Base-by-base conservation (phyloP, 2,797 vertebrate genomes). In the Sphenodon punctatus region DNA sequence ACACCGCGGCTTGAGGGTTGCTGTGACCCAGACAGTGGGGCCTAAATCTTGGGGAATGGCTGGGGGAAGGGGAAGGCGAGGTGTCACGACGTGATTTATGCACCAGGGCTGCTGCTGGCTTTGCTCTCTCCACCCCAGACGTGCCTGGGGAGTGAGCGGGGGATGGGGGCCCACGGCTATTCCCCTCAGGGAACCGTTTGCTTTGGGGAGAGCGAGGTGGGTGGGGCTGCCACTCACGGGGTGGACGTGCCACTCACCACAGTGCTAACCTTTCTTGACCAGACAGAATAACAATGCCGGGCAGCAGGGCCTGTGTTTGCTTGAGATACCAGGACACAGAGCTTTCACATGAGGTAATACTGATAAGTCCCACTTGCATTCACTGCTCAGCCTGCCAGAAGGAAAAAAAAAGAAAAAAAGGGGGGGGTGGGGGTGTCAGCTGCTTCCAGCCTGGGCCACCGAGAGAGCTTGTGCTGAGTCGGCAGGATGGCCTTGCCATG, bases 271-370 rank as follows among this genome's bases (percentile, higher is more conserved):
- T 91, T 61, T 74, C 81, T 92, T 77, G 70, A 88, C 90, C 93
- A 89, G 92, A 88, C 91, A 85, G 89, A 90, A 93, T 88, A 95
- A 95, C 93, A 95, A 94, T 94, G 88, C 85, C 7, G 78, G 91
- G 89, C 79, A 94, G 82, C 90, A 92, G 67, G 85, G 89, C 90
- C 79, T 56, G 66, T 88, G 92, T 93, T 92, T 91, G 85, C 90
- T 86, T 78, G 91, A 93, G 93, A 94, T 91, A 94, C 77, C 90
- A 88, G 92, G 82, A 89, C 63, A 30, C 90, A 65, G 80, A 58
- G 76, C 88, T 94, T 92, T 94, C 90, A 48, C 89, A 92, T 92
- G 92, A 94, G 89, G 67, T 92, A 93, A 93, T 82, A 80, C 45
- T 92, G 86, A 93, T 94, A 93, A 93, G 90, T 90, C 5, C 7